Evolutionary conservation across 2,113 vertebrate genomes (phyloP).

Genomic region (Melanerpes formicivorus): DNA sequence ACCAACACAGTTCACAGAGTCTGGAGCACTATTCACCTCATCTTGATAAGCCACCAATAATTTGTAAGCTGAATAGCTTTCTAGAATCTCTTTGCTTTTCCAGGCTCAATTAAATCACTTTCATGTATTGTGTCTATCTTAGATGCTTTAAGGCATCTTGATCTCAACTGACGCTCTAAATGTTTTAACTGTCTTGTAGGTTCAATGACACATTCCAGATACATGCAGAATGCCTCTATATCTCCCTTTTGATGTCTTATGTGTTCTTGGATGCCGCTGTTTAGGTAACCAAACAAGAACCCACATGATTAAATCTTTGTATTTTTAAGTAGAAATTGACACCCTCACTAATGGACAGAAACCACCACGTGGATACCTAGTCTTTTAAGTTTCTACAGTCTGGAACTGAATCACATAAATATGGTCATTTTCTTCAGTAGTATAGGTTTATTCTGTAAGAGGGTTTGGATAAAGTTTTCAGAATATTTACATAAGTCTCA

Average conservation of each 20-base stretch:
- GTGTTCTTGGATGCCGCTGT: background rate
- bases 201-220: background rate
- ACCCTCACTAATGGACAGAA: background rate
- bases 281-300: background rate
- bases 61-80: background rate
- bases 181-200: background rate
- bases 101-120: background rate
- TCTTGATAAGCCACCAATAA: fast-evolving
- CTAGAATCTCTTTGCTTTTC: background rate
- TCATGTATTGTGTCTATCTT: background rate
- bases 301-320: background rate
- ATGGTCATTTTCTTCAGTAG: background rate
- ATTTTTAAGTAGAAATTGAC: background rate
- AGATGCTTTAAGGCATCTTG: background rate
- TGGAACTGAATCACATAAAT: background rate
- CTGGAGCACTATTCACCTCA: background rate
- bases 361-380: background rate
- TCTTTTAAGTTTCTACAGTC: background rate
- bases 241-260: background rate
- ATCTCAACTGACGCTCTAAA: background rate
- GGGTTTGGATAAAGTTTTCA: background rate
- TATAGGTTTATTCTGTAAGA: background rate
- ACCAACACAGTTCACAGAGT: background rate
- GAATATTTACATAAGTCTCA: background rate
- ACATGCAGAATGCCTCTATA: background rate